Evolutionary conservation across 2,113 vertebrate species (phyloP).

Genomic region (Cervus canadensis): DNA sequence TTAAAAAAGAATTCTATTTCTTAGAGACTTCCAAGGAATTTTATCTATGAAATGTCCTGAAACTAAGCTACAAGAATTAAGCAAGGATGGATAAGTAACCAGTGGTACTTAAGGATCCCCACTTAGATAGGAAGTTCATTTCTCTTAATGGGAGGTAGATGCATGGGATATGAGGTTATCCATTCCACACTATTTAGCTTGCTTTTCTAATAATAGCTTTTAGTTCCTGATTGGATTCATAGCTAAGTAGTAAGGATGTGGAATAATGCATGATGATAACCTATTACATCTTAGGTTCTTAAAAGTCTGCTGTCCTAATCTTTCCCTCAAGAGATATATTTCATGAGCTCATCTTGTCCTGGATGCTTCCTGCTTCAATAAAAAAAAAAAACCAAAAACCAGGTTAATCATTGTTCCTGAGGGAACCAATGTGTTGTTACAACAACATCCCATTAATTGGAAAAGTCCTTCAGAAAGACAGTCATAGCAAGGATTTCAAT

Average conservation of each 20-base stretch:
- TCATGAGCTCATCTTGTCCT: conserved; percentile 59
- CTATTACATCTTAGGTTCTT: conserved; percentile 35
- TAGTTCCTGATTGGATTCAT: conserved; percentile 61
- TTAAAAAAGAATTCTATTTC: neutral
- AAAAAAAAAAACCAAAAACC: neutral
- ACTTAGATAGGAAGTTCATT: conserved; percentile 60
- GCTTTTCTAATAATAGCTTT: conserved; percentile 61
- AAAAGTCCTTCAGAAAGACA: conserved; percentile 39
- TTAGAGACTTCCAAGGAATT: neutral
- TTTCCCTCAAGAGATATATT: conserved; percentile 57
- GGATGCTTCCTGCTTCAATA: conserved; percentile 55
- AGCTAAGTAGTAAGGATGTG: conserved; percentile 52
- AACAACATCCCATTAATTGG: conserved; percentile 52
- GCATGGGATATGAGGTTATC: conserved; percentile 51
- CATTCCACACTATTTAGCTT: conserved; percentile 63
- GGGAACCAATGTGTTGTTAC: conserved; percentile 21
- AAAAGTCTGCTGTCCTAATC: conserved; percentile 29
- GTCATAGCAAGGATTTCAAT: conserved; percentile 12
- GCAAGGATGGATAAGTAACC: conserved; percentile 22
- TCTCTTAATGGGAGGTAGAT: conserved; percentile 58
- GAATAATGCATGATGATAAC: conserved; percentile 64
- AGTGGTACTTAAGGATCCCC: conserved; percentile 2
- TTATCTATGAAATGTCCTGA: conserved; percentile 15
- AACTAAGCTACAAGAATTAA: conserved; percentile 22
- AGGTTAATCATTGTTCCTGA: conserved; percentile 34